A percentile compares a stretch with the other conserved stretches of the same genome.
These are phyloP conservation scores for Monoplex corrugatus DNA, from an alignment of 2,888 invertebrate genomes.

Conservation along the genomic window DNA sequence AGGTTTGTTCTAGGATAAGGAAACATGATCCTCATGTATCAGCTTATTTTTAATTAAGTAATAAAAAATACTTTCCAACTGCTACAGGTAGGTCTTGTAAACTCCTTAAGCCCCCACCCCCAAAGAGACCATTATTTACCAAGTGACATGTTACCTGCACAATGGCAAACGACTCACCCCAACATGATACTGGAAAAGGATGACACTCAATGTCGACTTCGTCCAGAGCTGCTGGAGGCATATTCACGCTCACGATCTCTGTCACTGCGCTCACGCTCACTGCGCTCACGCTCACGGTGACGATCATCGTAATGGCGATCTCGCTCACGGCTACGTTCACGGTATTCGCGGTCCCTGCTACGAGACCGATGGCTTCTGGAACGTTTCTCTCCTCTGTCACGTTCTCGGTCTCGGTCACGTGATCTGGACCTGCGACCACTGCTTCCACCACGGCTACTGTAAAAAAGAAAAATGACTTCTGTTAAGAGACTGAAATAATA, in stretches of 20 bases:
- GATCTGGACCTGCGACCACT: constrained; percentile 88
- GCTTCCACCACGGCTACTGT: constrained; percentile 60
- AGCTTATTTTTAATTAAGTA: background rate
- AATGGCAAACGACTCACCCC: background rate
- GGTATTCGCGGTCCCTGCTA: constrained; percentile 81
- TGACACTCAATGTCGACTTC: constrained; percentile 41
- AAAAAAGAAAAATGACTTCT: too few species aligned
- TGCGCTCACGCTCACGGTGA: constrained; percentile 82
- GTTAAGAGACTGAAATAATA: too few species aligned
- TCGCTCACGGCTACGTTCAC: constrained; percentile 69
- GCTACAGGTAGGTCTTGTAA: background rate
- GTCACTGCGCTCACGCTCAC: constrained; percentile 69
- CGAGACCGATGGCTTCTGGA: constrained; percentile 80
- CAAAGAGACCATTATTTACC: background rate
- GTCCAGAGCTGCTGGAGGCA: constrained; percentile 47
- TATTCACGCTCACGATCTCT: constrained; percentile 55
- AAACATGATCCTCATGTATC: too few species aligned
- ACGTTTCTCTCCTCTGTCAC: constrained; percentile 78
- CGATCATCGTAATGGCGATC: constrained; percentile 83
- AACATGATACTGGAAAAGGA: constrained; percentile 8
- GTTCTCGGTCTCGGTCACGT: constrained; percentile 85
- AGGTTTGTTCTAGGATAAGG: too few species aligned
- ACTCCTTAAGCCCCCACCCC: background rate
- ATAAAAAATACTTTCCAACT: background rate
- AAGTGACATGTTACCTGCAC: background rate